Evolutionary conservation across 2,797 vertebrate species (phyloP), one percentile per base, ranked within the genome.

Genomic region (Iguana delicatissima): DNA sequence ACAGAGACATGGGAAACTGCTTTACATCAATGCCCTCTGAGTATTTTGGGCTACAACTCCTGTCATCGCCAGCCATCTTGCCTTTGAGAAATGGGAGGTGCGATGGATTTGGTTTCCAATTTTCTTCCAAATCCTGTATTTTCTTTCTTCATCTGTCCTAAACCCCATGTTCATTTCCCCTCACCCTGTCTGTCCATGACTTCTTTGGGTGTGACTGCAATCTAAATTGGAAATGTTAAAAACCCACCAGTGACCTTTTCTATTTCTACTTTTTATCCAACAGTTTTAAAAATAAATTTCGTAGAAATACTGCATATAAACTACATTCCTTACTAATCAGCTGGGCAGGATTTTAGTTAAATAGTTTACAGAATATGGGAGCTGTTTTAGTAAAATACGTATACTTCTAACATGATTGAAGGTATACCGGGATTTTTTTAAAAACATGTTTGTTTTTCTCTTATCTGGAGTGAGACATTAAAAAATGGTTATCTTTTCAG

Each of bases 241-340:
- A 52, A 59, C 24, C 13, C 38, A n/a, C 4, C 86, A 92, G 89
- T 86, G 9, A 72, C 10, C 20, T 80, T 91, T 50, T 80, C 46
- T 81, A 7, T 81, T 86, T 42, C 42, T 92, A 22, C 81, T 86
- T 84, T 93, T 93, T 93, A 5, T 80, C 46, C 67, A 89, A 55
- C 9, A 35, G 86, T 89, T 88, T 85, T 42, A 12, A 57, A 87
- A 93, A 90, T 62, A 80, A 87, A 46, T 59, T 92, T 81, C 85
- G 79, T 89, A 92, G 55, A 87, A 94, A 13, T 82, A 76, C 32
- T 89, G 59, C 89, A 62, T 80, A 74, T 93, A 93, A 93, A 42
- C 16, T 80, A 3, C 57, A 80, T 94, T 97, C 90, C 93, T 94
- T 95, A 89, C 52, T 96, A 91, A 95, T 93, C 92, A 86, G 72